Conservation (phyloP, 2,113 vertebrate genomes). For the Rhizomys pruinosus region DNA sequence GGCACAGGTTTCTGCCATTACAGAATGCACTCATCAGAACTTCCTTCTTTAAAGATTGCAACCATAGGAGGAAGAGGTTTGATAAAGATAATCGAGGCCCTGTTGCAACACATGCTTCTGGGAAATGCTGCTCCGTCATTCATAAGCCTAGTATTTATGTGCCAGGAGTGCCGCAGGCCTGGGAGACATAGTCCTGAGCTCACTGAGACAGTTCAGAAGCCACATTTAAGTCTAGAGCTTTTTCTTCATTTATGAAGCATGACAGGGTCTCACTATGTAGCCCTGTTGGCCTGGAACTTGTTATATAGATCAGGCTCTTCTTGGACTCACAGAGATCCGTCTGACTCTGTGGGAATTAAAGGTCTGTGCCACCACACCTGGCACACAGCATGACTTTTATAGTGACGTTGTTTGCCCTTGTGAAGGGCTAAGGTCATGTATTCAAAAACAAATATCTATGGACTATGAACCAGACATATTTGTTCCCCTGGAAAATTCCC, state of each 20-base stretch:
- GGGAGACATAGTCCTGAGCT: neutral
- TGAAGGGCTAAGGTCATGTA: neutral
- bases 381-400: neutral
- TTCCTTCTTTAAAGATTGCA: neutral
- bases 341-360: too few relatives aligned
- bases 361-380: neutral
- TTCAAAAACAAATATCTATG: neutral
- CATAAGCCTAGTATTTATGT: neutral
- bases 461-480: neutral
- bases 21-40: neutral
- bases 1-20: neutral
- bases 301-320: neutral
- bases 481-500: neutral
- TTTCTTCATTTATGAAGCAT: neutral
- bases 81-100: neutral
- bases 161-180: neutral
- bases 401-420: neutral
- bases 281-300: neutral
- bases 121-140: constrained; percentile 11
- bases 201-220: neutral
- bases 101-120: constrained; percentile 6
- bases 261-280: neutral
- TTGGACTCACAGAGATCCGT: neutral
- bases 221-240: neutral
- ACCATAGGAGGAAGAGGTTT: neutral